Base-by-base conservation (phyloP, 2,888 invertebrate genomes). In the Limnephilus rhombicus region DNA sequence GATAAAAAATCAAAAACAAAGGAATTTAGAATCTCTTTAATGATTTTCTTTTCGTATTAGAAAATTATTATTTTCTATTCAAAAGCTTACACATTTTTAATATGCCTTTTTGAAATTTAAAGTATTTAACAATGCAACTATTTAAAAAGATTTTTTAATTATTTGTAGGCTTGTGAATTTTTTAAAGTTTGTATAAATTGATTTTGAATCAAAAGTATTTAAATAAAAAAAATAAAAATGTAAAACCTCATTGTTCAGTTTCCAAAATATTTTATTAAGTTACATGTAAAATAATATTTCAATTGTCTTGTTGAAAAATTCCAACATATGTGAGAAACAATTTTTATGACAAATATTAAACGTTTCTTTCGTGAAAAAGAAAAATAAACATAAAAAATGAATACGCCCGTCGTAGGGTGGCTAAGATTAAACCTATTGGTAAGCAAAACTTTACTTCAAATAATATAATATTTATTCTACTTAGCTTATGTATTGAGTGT, bases 391-490 rank as follows among this genome's bases (percentile, higher is more conserved):
- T 41, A 85, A n/a, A 45, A n/a, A 45, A 41, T 45, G 45, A 45
- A 45, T 45, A 45, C 0, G 49, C 49, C 9, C 41, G 49, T 49
- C 13, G 15, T 86, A 45, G 49, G 49, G 80, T 88, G 68, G 68
- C 80, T 88, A 80, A 31, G 68, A 88, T 80, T 68, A 88, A 86
- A 88, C 68, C 68, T 41, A 85, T 53, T 53, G 53, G n/a, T 87
- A 31, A 87, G 87, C 87, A 34, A 68, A 85, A 41, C 49, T 88
- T 88, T 80, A 88, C 68, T 34, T 88, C 29, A 88, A 88, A 68
- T 88, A 88, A 31, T 29, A 88, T 88, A 68, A 88, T 88, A 88
- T 88, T 88, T 88, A 88, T 88, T 88, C 29, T 53, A 53, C 18
- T 53, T 88, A 88, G 88, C 18, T 15, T 88, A 68, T 88, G 31